A percentile compares a stretch with the other conserved stretches of the same genome.
These are phyloP conservation scores for Brachylomia viminalis DNA, from an alignment of 2,888 invertebrate species.

Conservation along the genomic window DNA sequence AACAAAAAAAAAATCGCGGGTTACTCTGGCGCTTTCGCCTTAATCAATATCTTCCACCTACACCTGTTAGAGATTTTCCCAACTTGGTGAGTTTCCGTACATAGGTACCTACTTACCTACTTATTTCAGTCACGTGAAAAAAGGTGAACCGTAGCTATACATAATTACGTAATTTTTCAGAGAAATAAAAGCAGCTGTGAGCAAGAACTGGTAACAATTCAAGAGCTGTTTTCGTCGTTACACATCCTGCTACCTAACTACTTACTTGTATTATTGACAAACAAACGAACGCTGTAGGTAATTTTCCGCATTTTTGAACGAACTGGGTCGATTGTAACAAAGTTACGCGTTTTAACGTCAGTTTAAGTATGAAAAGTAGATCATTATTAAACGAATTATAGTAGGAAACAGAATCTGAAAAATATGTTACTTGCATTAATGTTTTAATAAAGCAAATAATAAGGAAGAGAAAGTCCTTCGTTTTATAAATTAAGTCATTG, in stretches of 20 bases:
- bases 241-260: background rate
- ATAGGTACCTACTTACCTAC: too few relatives aligned
- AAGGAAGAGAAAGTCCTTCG: constrained; percentile 4
- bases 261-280: constrained; percentile 35
- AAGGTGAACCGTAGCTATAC: background rate
- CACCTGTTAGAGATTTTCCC: too few relatives aligned
- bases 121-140: background rate
- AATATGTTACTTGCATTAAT: constrained; percentile 19
- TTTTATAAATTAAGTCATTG: constrained; percentile 8
- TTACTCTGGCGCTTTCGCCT: too few relatives aligned
- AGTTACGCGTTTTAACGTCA: constrained; percentile 10
- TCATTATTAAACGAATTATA: constrained; percentile 47
- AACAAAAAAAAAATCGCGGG: too few relatives aligned
- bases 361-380: constrained; percentile 8
- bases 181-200: background rate
- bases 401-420: constrained; percentile 55
- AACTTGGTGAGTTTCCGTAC: too few relatives aligned
- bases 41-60: too few relatives aligned
- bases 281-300: constrained; percentile 21
- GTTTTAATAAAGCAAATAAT: constrained; percentile 20
- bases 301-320: constrained; percentile 36
- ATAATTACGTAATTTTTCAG: too few relatives aligned
- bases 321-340: constrained; percentile 32
- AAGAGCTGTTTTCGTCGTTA: background rate
- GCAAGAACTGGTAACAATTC: background rate